Evolutionary conservation across 2,113 vertebrate species (phyloP).

Genomic region (Megalops atlanticus): DNA sequence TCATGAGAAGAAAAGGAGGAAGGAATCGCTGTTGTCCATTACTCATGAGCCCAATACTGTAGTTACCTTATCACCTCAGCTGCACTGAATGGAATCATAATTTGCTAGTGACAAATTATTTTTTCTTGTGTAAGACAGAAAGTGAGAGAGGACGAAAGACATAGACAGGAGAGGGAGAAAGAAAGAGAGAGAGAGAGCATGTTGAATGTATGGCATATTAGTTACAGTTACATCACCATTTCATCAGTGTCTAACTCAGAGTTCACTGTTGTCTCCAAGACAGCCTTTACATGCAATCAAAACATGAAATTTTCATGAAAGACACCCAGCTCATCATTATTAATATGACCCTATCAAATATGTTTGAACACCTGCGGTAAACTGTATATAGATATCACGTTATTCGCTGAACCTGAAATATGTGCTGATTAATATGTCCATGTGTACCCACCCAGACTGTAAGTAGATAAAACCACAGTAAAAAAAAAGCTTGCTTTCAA

Average conservation of each 20-base stretch:
- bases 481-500: no score
- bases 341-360: not conserved
- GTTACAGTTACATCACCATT: conserved; percentile 76
- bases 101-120: conserved; percentile 1
- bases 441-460: no score
- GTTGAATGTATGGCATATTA: conserved; percentile 76
- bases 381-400: no score
- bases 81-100: conserved; percentile 6
- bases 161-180: conserved; percentile 38
- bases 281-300: not conserved
- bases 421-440: no score
- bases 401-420: no score
- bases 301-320: not conserved
- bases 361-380: not conserved
- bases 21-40: not conserved
- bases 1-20: not conserved
- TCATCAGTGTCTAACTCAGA: conserved; percentile 76
- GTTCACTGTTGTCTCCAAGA: conserved; percentile 74
- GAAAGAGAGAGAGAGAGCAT: conserved; percentile 64
- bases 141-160: no score
- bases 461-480: no score
- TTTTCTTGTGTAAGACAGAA: conserved; percentile 7
- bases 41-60: not conserved
- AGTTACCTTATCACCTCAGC: conserved; percentile 8
- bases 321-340: conserved; percentile 8